Base-by-base conservation (phyloP, 2,113 vertebrate species). In the Caracal caracal region DNA sequence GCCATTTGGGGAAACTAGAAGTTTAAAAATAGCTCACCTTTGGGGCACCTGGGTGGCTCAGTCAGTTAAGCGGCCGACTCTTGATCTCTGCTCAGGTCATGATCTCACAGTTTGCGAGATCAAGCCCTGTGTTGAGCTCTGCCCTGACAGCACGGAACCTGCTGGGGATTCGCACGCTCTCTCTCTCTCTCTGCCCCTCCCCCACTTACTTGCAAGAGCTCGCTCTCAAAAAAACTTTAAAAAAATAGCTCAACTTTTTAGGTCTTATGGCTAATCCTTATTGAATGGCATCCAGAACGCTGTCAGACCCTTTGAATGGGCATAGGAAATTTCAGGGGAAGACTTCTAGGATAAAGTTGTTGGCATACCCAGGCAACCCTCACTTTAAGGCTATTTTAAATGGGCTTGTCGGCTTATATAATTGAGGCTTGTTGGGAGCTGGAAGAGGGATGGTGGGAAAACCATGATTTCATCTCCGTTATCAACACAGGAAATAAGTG, bases 401-500 rank as follows among this genome's bases (percentile, higher is more conserved):
- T 4, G 2, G 70, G 75, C 47, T 51, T 51, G 30, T 65, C 40
- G 22, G 56, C 49, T 82, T 65, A 83, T n/a, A 76, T 53, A 87
- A 59, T 16, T 11, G 59, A 73, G 71, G 19, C 33, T 40, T 30
- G 1, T 8, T 28, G n/a, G 53, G 51, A 56, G 51, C 17, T 49
- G 88, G 70, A 51, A 59, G 75, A 75, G 37, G 76, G 24, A 51
- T 56, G 40, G 75, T 33, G 13, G 33, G 35, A 68, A 92, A 88
- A 61, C n/a, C 63, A 17, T 26, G 84, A 63, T 33, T 51, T 63
- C 37, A 61, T 76, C 73, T 93, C 56, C 68, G 16, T n/a, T 40
- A 12, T 71, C 88, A 90, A 84, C 80, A 90, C 43, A 88, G 82
- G 86, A 96, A 96, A 40, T 87, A 33, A 89, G 5, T 30, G 40